Base-by-base conservation (phyloP, 2,113 vertebrate genomes). In the Bos indicus region DNA sequence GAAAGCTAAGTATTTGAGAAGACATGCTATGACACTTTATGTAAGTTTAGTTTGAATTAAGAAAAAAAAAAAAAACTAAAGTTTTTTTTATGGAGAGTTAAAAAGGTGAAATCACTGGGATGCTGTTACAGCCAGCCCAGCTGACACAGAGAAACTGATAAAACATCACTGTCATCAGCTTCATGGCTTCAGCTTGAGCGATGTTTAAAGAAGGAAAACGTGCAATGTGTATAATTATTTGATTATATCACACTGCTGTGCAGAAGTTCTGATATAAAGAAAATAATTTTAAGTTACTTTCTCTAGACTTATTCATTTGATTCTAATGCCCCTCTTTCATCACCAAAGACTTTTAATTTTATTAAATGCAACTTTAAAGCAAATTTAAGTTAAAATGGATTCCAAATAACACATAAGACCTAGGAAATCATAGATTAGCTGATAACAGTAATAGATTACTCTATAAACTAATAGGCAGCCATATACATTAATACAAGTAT, bases 221-320 rank as follows among this genome's bases (percentile, higher is more conserved):
- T 28, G 92, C 74, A 26, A 30, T 94, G 33, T 90, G 36, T 95
- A 48, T 94, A 95, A 97, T 92, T 94, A 91, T 74, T 16, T 94
- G 96, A 97, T 97, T 95, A 85, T 62, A 97, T 97, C 93, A 26
- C n/a, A 36, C 36, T 74, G 16, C 84, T 48, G 19, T 74, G n/a
- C 25, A 82, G 86, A 97, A 93, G 1, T 95, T 95, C 84, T 84
- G 78, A 80, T 84, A 64, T 6, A 91, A 89, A 95, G 82, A 92
- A 96, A 95, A 91, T 14, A 84, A 7, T 46, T 96, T 97, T 82
- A 94, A 94, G 56, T 92, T 87, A 60, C 71, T 96, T 98, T 93
- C 36, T 62, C 56, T 51, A 33, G 26, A n/a, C 19, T 15, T 83
- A 52, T 84, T 91, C 17, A 16, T 80, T 94, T 93, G 21, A 33